A percentile compares a stretch with the other conserved stretches of the same genome.
These are phyloP conservation scores for Petrolisthes cinctipes DNA, from an alignment of 2,888 invertebrate genomes.

Conservation along the genomic window DNA sequence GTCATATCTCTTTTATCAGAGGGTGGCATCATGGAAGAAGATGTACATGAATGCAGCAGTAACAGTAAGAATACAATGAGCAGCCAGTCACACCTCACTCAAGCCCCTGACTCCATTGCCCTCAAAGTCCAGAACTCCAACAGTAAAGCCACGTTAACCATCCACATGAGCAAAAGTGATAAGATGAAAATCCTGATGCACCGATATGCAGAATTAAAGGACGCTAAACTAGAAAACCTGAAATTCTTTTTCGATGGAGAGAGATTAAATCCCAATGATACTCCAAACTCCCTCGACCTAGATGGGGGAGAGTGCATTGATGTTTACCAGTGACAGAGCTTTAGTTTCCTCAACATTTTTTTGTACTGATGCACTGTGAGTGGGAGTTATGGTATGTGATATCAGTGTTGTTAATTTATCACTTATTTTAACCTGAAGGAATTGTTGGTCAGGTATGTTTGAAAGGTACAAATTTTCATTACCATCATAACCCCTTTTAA, in stretches of 20 bases:
- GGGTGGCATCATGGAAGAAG: background rate
- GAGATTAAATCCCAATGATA: conserved; percentile 70
- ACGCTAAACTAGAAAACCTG: conserved; percentile 70
- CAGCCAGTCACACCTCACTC: background rate
- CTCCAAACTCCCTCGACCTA: conserved; percentile 72
- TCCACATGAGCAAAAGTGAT: conserved; percentile 69
- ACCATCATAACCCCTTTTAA: too few species aligned
- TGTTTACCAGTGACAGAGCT: conserved; percentile 58
- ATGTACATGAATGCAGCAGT: background rate
- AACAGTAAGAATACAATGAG: too few species aligned
- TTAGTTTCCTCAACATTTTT: too few species aligned
- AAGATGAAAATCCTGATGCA: conserved; percentile 71
- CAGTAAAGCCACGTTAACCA: conserved; percentile 71
- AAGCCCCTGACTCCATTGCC: conserved; percentile 41
- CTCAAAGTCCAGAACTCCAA: conserved; percentile 73
- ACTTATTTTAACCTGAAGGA: too few species aligned
- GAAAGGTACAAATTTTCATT: too few species aligned
- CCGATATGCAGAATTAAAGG: conserved; percentile 72
- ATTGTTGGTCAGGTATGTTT: too few species aligned
- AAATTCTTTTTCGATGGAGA: conserved; percentile 75
- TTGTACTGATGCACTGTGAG: too few species aligned
- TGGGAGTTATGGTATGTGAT: too few species aligned
- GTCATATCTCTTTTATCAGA: background rate
- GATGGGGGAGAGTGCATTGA: conserved; percentile 75
- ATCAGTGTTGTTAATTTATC: too few species aligned